Conservation (phyloP, 1,140 invertebrate species). For the Heliothis subflexa region DNA sequence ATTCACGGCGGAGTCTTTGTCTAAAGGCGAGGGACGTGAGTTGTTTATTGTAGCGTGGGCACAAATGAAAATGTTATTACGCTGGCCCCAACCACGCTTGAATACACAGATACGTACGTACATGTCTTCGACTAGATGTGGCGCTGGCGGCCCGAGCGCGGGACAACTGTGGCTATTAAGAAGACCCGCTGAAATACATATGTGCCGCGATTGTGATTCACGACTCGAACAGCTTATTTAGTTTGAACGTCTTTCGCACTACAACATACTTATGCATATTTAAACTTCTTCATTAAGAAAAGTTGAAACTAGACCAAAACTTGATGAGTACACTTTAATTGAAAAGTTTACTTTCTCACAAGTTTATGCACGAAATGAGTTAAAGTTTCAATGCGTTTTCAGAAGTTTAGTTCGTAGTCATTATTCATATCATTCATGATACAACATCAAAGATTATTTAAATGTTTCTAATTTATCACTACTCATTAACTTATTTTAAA, state of each 20-base stretch:
- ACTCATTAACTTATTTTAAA: no score
- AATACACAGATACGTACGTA: conserved; percentile 57
- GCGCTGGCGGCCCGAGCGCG: background rate
- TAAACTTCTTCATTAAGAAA: background rate
- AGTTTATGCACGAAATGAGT: no score
- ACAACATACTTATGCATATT: background rate
- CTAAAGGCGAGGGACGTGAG: conserved; percentile 83
- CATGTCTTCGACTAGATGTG: conserved; percentile 46
- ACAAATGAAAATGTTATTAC: conserved; percentile 86
- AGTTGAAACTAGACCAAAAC: no score
- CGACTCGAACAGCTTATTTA: background rate
- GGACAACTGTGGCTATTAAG: background rate
- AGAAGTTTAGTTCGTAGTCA: no score
- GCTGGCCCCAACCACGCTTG: conserved; percentile 69
- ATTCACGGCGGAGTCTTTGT: conserved; percentile 85
- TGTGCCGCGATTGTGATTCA: background rate
- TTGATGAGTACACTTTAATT: no score
- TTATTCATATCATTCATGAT: no score
- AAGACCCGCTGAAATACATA: conserved; percentile 12
- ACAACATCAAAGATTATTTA: no score
- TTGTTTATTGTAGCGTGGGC: conserved; percentile 85
- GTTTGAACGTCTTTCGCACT: background rate
- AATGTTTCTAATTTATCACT: no score
- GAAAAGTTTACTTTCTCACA: no score
- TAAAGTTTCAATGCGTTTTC: no score